Evolutionary conservation across 2,797 vertebrate species (phyloP), one percentile per base, ranked within the genome.

Genomic region (Centroberyx gerrardi): DNA sequence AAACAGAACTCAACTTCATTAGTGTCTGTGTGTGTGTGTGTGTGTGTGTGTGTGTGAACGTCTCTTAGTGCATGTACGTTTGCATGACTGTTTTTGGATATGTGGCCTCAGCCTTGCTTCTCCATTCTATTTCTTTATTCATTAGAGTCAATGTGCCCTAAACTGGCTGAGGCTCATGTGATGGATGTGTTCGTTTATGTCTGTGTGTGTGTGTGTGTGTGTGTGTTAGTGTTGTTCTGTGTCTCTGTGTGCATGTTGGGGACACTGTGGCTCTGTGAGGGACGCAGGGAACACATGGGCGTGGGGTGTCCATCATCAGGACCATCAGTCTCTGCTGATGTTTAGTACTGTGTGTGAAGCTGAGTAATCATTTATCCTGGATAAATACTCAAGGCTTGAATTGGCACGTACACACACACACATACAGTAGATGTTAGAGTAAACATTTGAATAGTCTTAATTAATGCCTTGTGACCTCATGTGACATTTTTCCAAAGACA

Each of bases 1-100:
- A 90, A 90, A 87, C 81, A 83, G 84, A 90, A 86, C 86, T 81
- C 66, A 82, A 76, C 83, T 90, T 83, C 67, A 80, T 81, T 62
- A 17, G 27, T 28, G 17, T 73, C 55, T 71, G 63, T 58, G 59
- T 42, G 7, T 58, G 28, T 60, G 28, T 59, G 27, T 66, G 63
- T 36, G 44, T 15, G 36, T 46, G 17, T 27, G 3, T 55, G 17
- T 49, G 28, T 61, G 28, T 48, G 17, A 8, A 52, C 18, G 29
- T 79, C 46, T 28, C 55, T 56, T 42, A 2, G 22, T 62, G 33
- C 44, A 10, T 22, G 2, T 54, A 15, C 48, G 27, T 69, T 15
- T 46, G 17, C 6, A 49, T 27, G 29, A 79, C 40, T 33, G 51
- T 63, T 70, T 82, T 69, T 62, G 36, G 58, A 73, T 68, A 66